Base-by-base conservation (phyloP, 2,888 invertebrate species). In the Leptinotarsa rubiginosa region DNA sequence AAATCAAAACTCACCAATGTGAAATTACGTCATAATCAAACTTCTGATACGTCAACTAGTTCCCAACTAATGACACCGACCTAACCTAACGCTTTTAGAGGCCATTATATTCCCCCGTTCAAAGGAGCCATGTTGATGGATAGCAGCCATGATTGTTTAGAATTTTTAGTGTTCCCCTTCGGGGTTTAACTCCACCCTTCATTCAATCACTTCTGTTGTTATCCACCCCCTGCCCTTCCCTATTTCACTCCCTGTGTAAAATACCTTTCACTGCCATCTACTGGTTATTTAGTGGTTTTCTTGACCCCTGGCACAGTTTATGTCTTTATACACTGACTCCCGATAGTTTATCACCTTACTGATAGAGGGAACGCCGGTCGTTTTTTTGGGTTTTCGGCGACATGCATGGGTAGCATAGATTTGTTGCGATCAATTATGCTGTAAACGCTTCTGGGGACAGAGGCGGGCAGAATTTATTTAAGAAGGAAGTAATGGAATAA, bases 81-180 rank as follows among this genome's bases (percentile, higher is more conserved):
- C 47, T 47, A 13, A 73, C 59, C 65, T 75, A 77, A 77, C 75
- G 69, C 77, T 79, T 81, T 80, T 78, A 76, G 79, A 73, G 74
- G 81, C 82, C 81, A 82, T 81, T 79, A 80, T 41, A 12, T 79
- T 77, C 78, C 79, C 79, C 79, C 76, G 74, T 73, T 74, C 68
- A 65, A 79, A 81, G 81, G 78, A 88, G 90, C 90, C 90, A 90
- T 90, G 89, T 89, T 90, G 89, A 89, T 90, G 87, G 89, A 90
- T 90, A 88, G 90, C 89, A 88, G 90, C 90, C 90, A 90, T 90
- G 89, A 89, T 90, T 89, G 89, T 88, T 88, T 87, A 83, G 87
- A 89, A 85, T 87, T 87, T 86, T 85, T 85, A 81, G 83, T 80
- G 79, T 76, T 84, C 84, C 85, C 86, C 81, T 83, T 79, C 83